Evolutionary conservation across 2,113 vertebrate genomes (phyloP).

Genomic region (Sylvia atricapilla): DNA sequence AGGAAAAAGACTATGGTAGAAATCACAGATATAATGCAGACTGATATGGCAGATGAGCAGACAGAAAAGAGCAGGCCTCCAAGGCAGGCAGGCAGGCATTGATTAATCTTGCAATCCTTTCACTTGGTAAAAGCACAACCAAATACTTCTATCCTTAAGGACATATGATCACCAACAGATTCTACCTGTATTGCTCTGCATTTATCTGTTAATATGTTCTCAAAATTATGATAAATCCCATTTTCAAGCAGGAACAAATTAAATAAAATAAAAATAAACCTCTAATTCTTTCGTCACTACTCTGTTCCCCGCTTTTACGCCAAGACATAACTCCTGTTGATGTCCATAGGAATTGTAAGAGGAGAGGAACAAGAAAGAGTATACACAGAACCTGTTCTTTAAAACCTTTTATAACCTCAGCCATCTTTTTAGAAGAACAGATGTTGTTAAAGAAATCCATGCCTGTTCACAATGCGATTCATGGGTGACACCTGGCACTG

Average conservation of each 20-base stretch:
- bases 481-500: neutral
- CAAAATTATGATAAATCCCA: neutral
- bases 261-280: neutral
- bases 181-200: neutral
- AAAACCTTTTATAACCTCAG: neutral
- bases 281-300: neutral
- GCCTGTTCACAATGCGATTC: neutral
- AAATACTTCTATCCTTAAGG: neutral
- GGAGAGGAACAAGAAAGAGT: neutral
- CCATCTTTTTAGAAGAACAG: neutral
- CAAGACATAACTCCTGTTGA: neutral
- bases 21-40: neutral
- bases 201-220: neutral
- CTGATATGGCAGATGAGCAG: neutral
- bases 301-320: neutral
- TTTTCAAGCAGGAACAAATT: neutral
- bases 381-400: neutral
- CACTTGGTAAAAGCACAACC: neutral
- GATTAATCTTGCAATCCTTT: neutral
- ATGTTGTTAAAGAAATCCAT: neutral
- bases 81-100: neutral
- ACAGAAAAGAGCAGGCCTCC: neutral
- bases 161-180: neutral
- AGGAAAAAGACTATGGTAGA: neutral
- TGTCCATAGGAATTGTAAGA: neutral